Conservation (phyloP, 2,113 vertebrate species). For the Struthidea cinerea region DNA sequence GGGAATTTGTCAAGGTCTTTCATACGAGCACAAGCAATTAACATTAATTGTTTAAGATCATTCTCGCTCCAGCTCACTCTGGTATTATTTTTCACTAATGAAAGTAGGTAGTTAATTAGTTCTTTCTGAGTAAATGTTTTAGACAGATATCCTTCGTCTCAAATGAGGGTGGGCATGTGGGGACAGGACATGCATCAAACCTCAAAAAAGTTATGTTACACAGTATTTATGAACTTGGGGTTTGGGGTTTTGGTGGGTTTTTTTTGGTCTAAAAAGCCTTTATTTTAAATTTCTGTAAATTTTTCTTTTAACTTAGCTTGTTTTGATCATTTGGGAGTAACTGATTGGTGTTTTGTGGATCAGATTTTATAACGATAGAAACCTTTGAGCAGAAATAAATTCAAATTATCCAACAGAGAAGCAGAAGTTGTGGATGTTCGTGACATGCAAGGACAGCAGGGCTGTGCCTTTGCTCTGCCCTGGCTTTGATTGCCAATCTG, state of each 20-base stretch:
- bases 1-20: constrained; percentile 13
- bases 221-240: accelerated
- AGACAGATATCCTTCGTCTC: neutral
- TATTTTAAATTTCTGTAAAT: neutral
- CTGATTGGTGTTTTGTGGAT: neutral
- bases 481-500: accelerated
- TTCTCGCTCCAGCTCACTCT: neutral
- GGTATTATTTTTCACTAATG: constrained; percentile 11
- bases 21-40: neutral
- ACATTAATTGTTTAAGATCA: neutral
- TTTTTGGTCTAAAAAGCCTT: neutral
- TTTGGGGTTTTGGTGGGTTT: neutral
- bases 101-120: neutral
- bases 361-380: neutral
- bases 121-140: neutral
- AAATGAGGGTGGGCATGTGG: neutral
- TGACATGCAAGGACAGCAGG: neutral
- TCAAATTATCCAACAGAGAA: accelerated
- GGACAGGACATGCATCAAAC: neutral
- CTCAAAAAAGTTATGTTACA: neutral
- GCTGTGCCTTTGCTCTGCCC: neutral
- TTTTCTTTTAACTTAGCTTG: neutral
- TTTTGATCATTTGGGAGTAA: neutral
- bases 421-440: neutral
- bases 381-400: neutral